Evolutionary conservation across 1,140 invertebrate species (phyloP), one percentile per base, ranked within the genome.

Genomic region (Amyelois transitella): DNA sequence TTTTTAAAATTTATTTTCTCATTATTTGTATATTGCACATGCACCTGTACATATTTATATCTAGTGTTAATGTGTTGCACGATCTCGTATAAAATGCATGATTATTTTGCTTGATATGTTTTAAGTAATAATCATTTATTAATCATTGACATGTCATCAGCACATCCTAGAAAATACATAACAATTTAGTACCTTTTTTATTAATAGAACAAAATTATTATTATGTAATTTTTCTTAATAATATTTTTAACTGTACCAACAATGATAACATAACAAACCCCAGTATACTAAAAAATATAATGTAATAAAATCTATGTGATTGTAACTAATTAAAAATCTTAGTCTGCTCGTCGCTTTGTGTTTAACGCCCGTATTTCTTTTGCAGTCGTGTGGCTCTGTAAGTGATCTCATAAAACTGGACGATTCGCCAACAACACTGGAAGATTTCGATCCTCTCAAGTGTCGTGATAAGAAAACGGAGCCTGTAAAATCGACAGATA

Each of bases 381-480:
- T 87, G 58, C 84, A 87, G 84, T 73, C 81, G 51, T 74, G 64
- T 70, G 76, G 66, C 63, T 78, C 83, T 43, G 77, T 77, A 48
- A 65, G 73, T 66, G 81, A 87, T 78, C 84, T 87, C 62, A 87
- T 87, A 56, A 79, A 85, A 72, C 72, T 87, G 73, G 81, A 85
- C 62, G 84, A 79, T 74, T 74, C 80, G 48, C 77, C 84, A 51
- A 74, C 79, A 54, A 66, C 73, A 53, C 60, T 84, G 32, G 81
- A 85, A 69, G 80, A 80, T 64, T 87, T 87, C 56, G 84, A 87
- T 70, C 84, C 84, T n/a, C 71, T 87, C 38, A 83, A 75, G 63
- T 71, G 66, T 60, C 74, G 77, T 43, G 74, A 81, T 66, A 83
- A 74, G 19, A 78, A 75, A 57, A 63, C 64, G 10, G 74, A 83